phyloP scores from a whole-genome alignment of 2,113 vertebrate genomes.

The Hylia prasina region DNA sequence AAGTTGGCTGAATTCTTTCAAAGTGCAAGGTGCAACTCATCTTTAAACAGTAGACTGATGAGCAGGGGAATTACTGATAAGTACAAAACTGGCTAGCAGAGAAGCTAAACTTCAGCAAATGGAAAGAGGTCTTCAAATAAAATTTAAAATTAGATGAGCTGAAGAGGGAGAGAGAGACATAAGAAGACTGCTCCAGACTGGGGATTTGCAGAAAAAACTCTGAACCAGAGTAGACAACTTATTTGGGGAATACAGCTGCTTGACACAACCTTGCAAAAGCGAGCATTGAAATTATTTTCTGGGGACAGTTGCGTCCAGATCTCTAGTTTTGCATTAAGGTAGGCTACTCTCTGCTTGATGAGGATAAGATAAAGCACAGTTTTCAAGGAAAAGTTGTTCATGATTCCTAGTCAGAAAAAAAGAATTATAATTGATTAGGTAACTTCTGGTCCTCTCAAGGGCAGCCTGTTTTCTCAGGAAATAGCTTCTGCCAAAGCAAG shows the following conservation, averaged over 20 bases:
- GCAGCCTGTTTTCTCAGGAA: background rate
- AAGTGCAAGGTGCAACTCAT: background rate
- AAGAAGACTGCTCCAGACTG: background rate
- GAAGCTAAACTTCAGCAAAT: background rate
- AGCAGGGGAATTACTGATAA: background rate
- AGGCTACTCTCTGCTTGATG: background rate
- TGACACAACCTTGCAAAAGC: background rate
- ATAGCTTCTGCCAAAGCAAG: background rate
- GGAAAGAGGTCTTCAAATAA: background rate
- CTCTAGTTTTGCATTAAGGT: background rate
- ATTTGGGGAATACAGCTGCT: constrained; percentile 11
- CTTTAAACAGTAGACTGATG: background rate
- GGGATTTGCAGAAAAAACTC: background rate
- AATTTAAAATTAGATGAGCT: background rate
- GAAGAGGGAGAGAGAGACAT: background rate
- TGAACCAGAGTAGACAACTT: background rate
- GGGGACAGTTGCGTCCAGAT: background rate
- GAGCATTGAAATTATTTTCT: background rate
- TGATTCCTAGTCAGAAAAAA: background rate
- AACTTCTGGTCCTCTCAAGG: background rate
- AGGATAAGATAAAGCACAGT: background rate
- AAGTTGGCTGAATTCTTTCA: background rate
- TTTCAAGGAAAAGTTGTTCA: background rate
- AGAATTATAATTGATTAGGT: background rate
- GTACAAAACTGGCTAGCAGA: background rate